Percentiles rank a stretch among this genome's conserved stretches.
phyloP scores from a whole-genome alignment of 2,113 vertebrate species.

The Sapayoa aenigma region DNA sequence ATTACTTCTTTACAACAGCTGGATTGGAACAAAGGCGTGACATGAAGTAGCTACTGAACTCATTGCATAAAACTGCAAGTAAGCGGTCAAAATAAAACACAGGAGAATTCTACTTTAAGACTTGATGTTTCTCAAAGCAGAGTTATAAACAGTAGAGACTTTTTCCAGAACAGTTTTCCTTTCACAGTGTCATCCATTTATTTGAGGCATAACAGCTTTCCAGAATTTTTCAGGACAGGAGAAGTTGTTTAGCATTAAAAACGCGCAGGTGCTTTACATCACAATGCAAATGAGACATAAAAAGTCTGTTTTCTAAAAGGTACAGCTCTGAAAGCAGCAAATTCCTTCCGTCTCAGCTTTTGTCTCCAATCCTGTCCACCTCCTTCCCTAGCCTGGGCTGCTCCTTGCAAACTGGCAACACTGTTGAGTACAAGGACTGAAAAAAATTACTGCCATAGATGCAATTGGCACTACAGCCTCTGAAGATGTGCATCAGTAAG shows the following conservation, averaged over 20 bases:
- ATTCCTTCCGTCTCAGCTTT: neutral
- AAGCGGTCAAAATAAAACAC: neutral
- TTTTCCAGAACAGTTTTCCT: neutral
- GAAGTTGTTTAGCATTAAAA: neutral
- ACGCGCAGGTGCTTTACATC: neutral
- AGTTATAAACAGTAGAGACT: neutral
- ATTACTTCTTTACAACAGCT: neutral
- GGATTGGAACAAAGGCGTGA: neutral
- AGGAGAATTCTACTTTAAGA: neutral
- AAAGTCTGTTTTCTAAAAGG: neutral
- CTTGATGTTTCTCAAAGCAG: neutral
- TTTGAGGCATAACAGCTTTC: neutral
- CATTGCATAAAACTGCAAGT: neutral
- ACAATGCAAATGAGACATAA: neutral
- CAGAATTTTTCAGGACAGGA: neutral
- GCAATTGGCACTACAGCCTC: neutral
- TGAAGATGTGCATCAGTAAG: neutral
- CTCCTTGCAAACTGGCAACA: neutral
- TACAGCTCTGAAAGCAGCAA: neutral
- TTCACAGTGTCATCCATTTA: neutral
- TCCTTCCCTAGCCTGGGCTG: neutral
- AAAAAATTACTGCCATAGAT: neutral
- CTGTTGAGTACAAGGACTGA: neutral
- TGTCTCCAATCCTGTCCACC: neutral
- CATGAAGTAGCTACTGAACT: neutral